Evolutionary conservation across 2,888 invertebrate genomes (phyloP).

Genomic region (Sylvicola fuscatus): DNA sequence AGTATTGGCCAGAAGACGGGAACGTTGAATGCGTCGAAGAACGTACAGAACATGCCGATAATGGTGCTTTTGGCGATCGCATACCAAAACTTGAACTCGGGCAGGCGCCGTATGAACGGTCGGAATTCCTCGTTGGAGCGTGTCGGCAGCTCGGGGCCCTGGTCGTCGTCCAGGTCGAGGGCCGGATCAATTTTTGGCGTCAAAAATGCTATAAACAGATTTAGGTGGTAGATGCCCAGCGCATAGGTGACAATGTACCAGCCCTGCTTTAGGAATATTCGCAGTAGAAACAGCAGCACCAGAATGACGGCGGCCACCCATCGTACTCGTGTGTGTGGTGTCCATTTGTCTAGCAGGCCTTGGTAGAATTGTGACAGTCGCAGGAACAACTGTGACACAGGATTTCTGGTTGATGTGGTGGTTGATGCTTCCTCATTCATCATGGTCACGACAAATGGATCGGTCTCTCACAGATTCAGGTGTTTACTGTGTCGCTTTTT

Average conservation of each 20-base stretch:
- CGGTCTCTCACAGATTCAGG: too few relatives aligned
- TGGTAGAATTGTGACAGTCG: slow-evolving; percentile 40
- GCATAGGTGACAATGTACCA: slow-evolving; percentile 99
- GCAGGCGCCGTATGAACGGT: slow-evolving; percentile 88
- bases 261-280: slow-evolving; percentile 80
- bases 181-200: slow-evolving; percentile 99
- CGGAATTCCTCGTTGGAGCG: slow-evolving; percentile 93
- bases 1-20: slow-evolving; percentile 99
- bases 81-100: slow-evolving; percentile 99
- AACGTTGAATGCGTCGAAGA: slow-evolving; percentile 95
- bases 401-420: slow-evolving; percentile 13
- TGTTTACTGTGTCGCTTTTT: too few relatives aligned
- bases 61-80: slow-evolving; percentile 88
- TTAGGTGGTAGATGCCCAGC: slow-evolving; percentile 96
- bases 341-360: slow-evolving; percentile 68
- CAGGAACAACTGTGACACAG: slow-evolving; percentile 20
- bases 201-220: slow-evolving; percentile 98
- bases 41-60: slow-evolving; percentile 77
- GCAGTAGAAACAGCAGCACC: slow-evolving; percentile 50
- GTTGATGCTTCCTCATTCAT: slow-evolving; percentile 22
- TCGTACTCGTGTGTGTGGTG: slow-evolving; percentile 59
- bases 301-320: slow-evolving; percentile 57
- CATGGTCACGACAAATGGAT: slow-evolving; percentile 11
- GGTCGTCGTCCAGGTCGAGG: slow-evolving; percentile 56
- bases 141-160: slow-evolving; percentile 85